Base-by-base conservation (phyloP, 2,888 invertebrate species). In the Agrochola macilenta region DNA sequence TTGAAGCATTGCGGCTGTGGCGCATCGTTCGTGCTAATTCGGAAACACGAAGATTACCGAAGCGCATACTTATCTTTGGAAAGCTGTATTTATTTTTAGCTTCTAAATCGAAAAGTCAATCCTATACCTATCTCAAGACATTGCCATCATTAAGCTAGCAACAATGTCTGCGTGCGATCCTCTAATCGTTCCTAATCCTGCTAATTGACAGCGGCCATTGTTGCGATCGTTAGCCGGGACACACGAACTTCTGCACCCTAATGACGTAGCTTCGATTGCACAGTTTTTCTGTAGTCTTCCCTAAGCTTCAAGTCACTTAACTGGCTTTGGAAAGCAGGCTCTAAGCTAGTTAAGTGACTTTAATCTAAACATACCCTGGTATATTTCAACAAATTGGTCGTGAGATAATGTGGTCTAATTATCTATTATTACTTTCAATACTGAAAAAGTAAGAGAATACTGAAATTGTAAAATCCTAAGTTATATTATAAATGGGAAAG, bases 151-250 rank as follows among this genome's bases (percentile, higher is more conserved):
- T 78, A 82, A 71, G 49, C 20, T 20, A 63, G 58, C 20, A 54
- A 65, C 46, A 69, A 35, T 54, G 69, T 14, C 49, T 82, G 69
- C n/a, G 39, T 61, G 52, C 61, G 61, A 65, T 63, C 49, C 69
- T 77, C 69, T 81, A 85, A 83, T 74, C 66, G 74, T 61, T 69
- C 35, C 60, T 83, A 86, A 86, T 86, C 78, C 84, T 68, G 74
- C 76, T 86, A 86, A 86, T 86, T 86, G 86, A 76, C 79, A 75
- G 35, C 54, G 43, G 52, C 54, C 74, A 26, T 76, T 77, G 70
- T 61, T 74, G 82, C 82, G 26, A 63, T 75, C 81, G 58, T 79
- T 83, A 79, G 63, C n/a, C 35, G 26, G 61, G 57, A 58, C 65
- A 79, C 57, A 77, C 61, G 71, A 43, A 57, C 77, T 23, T 61